Conservation (phyloP, 2,888 invertebrate species). For the Acholoe squamosa region DNA sequence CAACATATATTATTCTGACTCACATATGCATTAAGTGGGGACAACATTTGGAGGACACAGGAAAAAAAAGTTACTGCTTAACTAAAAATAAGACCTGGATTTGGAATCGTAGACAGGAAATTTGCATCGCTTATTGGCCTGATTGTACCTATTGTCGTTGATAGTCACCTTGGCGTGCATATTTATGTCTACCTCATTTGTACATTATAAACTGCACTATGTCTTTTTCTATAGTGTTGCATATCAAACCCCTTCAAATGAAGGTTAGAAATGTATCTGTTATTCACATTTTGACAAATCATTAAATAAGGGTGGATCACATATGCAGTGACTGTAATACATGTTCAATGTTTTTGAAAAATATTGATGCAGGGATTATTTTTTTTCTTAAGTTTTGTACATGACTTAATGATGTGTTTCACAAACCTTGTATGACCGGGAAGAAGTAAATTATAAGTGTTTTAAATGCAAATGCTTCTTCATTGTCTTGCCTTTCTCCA, state of each 20-base stretch:
- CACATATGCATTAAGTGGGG: background rate
- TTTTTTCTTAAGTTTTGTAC: no score
- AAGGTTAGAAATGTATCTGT: background rate
- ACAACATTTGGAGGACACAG: background rate
- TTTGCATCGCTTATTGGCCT: background rate
- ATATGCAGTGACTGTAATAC: no score
- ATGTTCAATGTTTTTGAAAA: background rate
- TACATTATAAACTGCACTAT: constrained; percentile 24
- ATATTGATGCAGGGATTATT: background rate
- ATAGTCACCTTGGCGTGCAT: constrained; percentile 2
- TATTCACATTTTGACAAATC: no score
- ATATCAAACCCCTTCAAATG: background rate
- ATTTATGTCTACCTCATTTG: constrained; percentile 28
- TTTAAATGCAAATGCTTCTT: background rate
- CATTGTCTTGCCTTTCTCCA: background rate
- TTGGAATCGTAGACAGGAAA: background rate
- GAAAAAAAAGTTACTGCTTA: background rate
- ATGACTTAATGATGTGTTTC: background rate
- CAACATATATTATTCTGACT: background rate
- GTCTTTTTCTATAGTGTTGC: constrained; percentile 27
- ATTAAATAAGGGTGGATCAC: no score
- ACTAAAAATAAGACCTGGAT: background rate
- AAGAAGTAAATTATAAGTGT: background rate
- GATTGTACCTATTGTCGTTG: background rate
- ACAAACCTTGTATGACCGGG: background rate